A percentile compares a stretch with the other conserved stretches of the same genome.
These are phyloP conservation scores for Oppia nitens DNA, from an alignment of 1,140 invertebrate species.

Conservation along the genomic window DNA sequence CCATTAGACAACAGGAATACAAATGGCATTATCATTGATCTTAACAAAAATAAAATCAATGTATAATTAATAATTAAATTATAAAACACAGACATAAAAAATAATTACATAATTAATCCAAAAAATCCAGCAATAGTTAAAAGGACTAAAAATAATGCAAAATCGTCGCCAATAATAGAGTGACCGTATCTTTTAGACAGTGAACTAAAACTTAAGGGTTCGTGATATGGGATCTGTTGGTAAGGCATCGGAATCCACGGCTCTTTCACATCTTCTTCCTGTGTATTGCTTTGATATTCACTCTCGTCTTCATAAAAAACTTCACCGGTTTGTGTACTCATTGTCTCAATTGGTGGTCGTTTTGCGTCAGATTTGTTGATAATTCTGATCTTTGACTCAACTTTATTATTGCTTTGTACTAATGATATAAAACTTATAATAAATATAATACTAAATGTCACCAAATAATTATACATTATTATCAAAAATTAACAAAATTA, in stretches of 20 bases:
- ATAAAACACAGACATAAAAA: neutral
- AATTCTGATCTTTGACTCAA: too few relatives aligned
- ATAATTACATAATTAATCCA: conserved; percentile 4
- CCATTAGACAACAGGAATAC: neutral
- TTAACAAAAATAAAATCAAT: neutral
- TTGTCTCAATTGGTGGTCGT: neutral
- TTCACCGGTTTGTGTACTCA: neutral
- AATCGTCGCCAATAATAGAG: neutral
- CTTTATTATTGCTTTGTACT: too few relatives aligned
- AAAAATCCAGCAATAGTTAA: conserved; percentile 11
- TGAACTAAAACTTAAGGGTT: neutral
- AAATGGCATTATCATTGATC: conserved; percentile 14
- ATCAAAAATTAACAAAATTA: too few relatives aligned
- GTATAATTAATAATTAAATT: neutral
- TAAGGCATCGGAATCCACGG: neutral
- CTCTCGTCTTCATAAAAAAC: neutral
- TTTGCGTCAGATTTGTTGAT: too few relatives aligned
- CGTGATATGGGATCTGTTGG: neutral
- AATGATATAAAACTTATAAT: too few relatives aligned
- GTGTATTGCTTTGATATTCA: neutral
- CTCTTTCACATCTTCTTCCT: neutral
- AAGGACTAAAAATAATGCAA: conserved; percentile 10
- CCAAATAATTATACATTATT: too few relatives aligned
- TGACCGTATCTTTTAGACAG: neutral
- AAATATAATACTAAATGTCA: too few relatives aligned